phyloP scores from a whole-genome alignment of 92 coral and sea anemone species.

The Palythoa grandiflora region DNA sequence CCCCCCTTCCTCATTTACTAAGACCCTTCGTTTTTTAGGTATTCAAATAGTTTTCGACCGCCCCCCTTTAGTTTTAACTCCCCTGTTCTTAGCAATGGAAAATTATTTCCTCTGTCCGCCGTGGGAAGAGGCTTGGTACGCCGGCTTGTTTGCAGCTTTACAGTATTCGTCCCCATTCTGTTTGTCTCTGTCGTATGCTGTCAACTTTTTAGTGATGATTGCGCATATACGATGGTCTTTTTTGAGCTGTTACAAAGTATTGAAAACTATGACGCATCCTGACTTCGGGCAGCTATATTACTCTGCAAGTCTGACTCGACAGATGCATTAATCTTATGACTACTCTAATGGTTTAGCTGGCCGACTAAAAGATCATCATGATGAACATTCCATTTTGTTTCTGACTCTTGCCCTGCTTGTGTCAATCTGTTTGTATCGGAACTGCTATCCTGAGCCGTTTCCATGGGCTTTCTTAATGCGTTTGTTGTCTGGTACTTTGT shows the following conservation, averaged over 20 bases:
- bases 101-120: too few relatives aligned
- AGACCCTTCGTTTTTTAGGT: too few relatives aligned
- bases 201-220: too few relatives aligned
- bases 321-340: not conserved
- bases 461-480: constrained; percentile 48
- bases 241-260: not conserved
- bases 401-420: constrained; percentile 20
- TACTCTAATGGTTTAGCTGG: constrained; percentile 5
- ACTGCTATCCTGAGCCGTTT: constrained; percentile 49
- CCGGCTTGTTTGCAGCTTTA: too few relatives aligned
- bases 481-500: not conserved
- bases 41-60: too few relatives aligned
- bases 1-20: too few relatives aligned
- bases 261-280: constrained; percentile 37
- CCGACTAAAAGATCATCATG: constrained; percentile 8
- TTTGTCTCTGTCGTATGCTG: too few relatives aligned
- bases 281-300: constrained; percentile 3
- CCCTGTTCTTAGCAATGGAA: too few relatives aligned
- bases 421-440: constrained; percentile 3
- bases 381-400: constrained; percentile 5
- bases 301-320: not conserved
- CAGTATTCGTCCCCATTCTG: too few relatives aligned
- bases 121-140: too few relatives aligned
- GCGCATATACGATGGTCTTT: not conserved
- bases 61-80: too few relatives aligned